A percentile compares a stretch with the other conserved stretches of the same genome.
Evolutionary conservation across 2,113 vertebrate species (phyloP).

Genomic region (Prunella himalayana): DNA sequence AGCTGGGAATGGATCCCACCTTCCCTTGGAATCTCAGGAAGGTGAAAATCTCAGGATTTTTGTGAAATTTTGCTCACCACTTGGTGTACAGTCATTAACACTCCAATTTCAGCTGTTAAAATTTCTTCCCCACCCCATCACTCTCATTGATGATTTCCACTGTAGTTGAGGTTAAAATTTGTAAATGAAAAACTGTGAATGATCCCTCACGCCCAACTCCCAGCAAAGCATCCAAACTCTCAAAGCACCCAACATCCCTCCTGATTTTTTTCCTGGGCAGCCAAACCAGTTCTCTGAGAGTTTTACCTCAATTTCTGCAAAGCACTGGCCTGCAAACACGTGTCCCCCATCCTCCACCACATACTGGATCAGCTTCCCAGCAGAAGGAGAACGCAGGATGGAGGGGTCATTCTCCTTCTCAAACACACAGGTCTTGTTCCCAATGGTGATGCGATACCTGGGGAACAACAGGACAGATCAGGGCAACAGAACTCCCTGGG

Average conservation of each 20-base stretch:
- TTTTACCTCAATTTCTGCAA: slow-evolving; percentile 94
- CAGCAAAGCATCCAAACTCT: too few relatives aligned
- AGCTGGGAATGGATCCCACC: background rate
- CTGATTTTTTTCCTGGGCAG: background rate
- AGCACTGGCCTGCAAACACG: slow-evolving; percentile 94
- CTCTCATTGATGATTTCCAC: background rate
- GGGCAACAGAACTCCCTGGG: background rate
- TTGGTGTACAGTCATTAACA: background rate
- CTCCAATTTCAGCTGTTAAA: background rate
- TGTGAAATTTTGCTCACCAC: background rate
- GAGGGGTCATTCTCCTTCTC: slow-evolving; percentile 98
- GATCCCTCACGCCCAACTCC: background rate
- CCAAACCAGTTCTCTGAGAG: background rate
- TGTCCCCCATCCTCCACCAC: slow-evolving; percentile 96
- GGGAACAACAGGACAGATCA: background rate
- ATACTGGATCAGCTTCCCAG: slow-evolving; percentile 96
- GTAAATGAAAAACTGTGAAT: background rate
- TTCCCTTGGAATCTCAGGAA: background rate
- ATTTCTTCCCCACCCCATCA: background rate
- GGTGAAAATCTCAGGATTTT: background rate
- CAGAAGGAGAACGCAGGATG: slow-evolving; percentile 90
- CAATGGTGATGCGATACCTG: slow-evolving; percentile 97
- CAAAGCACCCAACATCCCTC: background rate
- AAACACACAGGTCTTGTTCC: slow-evolving; percentile 98
- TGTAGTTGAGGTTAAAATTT: background rate